Evolutionary conservation across 2,797 vertebrate genomes (phyloP).

Genomic region (Zalophus californianus): DNA sequence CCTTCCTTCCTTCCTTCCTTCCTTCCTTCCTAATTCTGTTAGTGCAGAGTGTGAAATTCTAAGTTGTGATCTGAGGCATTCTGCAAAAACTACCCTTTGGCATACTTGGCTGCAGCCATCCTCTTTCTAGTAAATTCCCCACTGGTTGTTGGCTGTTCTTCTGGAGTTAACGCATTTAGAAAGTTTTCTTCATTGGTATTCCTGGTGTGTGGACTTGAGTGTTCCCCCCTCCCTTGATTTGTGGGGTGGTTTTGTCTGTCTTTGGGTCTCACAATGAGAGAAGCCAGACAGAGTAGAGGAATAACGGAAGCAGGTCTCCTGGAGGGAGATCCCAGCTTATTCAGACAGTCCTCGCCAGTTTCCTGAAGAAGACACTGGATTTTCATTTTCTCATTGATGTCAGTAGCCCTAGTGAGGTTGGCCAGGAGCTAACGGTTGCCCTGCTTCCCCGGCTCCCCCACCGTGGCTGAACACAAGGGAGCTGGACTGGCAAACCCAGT

Average conservation of each 20-base stretch:
- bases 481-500: neutral
- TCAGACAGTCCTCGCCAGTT: neutral
- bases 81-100: constrained; percentile 72
- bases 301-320: neutral
- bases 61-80: constrained; percentile 7
- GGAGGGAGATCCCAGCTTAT: neutral
- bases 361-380: neutral
- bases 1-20: too few relatives aligned
- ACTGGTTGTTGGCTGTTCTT: constrained; percentile 74
- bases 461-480: neutral
- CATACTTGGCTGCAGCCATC: constrained; percentile 68
- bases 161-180: constrained; percentile 59
- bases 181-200: constrained; percentile 77
- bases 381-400: neutral
- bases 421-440: neutral
- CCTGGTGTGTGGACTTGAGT: constrained; percentile 24
- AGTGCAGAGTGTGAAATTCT: constrained; percentile 1
- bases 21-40: neutral
- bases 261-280: neutral
- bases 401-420: neutral
- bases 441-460: neutral
- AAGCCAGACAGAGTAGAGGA: neutral
- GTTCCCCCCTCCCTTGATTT: constrained; percentile 1
- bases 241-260: constrained; percentile 30
- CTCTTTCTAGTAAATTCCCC: constrained; percentile 81